Base-by-base conservation (phyloP, 1,140 invertebrate species). In the Theocolax elegans region DNA sequence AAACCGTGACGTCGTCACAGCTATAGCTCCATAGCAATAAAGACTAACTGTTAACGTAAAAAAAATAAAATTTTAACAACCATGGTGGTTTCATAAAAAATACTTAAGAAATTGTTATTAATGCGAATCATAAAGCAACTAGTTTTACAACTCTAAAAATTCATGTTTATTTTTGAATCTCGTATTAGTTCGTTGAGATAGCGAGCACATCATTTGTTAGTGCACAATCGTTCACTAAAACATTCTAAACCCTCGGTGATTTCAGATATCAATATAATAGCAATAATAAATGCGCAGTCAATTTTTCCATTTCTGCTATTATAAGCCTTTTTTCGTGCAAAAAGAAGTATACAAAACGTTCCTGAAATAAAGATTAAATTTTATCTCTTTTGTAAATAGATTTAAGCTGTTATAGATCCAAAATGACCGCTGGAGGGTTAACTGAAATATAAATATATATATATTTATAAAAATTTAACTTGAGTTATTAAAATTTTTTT, bases 41-140 rank as follows among this genome's bases (percentile, higher is more conserved):
- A 63, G 31, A 74, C 23, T 71, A 71, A 58, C n/a, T n/a, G n/a
- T n/a, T n/a, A n/a, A n/a, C n/a, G 49, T 64, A 65, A 51, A 27
- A 46, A 49, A 58, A 17, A 1, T 73, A 75, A 77, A n/a, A 71
- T 69, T 59, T 63, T 72, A 73, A 75, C 76, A 74, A 78, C 79
- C 77, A 82, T 82, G 80, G 79, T 80, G 79, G 76, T 77, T 71
- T 78, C 77, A 68, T 80, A 72, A 70, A 63, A 74, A 75, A 75
- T 70, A 58, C 63, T 60, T 65, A 68, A 67, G 27, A 59, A 31
- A 46, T 38, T 27, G 51, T 56, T 49, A 15, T 54, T 31, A 64
- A 42, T 60, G 21, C 21, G 38, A 60, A 44, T 60, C 60, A 60
- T 48, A 60, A 40, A 35, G 35, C 31, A 58, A 40, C 19, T 46